Evolutionary conservation across 2,113 vertebrate genomes (phyloP).

Genomic region (Petaurus breviceps): DNA sequence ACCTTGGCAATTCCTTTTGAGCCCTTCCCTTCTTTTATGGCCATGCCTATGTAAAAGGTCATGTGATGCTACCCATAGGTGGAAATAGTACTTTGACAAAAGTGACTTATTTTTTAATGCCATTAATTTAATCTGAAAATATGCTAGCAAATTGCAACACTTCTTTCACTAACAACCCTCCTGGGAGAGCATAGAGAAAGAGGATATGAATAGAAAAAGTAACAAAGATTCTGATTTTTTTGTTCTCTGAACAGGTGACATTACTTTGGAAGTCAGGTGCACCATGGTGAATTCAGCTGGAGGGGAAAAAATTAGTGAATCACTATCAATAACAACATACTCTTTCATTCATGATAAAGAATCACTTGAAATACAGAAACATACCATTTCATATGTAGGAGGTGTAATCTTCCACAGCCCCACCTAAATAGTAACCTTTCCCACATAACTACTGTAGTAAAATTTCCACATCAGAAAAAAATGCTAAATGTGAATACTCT

Average conservation of each 20-base stretch:
- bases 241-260: constrained; percentile 23
- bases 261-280: background rate
- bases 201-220: constrained; percentile 1
- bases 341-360: constrained; percentile 3
- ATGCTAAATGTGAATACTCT: background rate
- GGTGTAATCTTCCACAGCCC: background rate
- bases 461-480: background rate
- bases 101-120: background rate
- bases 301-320: constrained; percentile 1
- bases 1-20: background rate
- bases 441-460: background rate
- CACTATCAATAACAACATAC: background rate
- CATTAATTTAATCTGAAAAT: background rate
- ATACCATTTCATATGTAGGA: background rate
- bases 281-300: background rate
- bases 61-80: background rate
- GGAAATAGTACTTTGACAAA: background rate
- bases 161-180: constrained; percentile 22
- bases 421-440: background rate
- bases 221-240: constrained; percentile 18
- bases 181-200: background rate
- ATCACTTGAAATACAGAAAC: background rate
- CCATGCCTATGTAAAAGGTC: background rate
- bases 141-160: background rate
- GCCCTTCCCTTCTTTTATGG: background rate